Evolutionary conservation across 2,888 invertebrate species (phyloP).

Genomic region (Liposcelis brunnea): DNA sequence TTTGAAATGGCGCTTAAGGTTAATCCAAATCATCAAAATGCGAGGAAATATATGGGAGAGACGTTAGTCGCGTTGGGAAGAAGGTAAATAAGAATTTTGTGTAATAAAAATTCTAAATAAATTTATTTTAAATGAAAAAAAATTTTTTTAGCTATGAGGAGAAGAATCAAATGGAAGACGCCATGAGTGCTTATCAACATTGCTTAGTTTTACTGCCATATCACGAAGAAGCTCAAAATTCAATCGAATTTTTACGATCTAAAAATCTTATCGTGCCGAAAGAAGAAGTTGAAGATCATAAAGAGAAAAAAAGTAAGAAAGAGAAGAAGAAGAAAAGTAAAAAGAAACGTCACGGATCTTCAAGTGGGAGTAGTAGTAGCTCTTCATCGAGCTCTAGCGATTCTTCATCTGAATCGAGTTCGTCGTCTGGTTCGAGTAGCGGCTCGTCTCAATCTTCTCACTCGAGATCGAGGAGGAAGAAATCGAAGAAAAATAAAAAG

Average conservation of each 20-base stretch:
- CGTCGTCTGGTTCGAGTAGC: constrained; percentile 14
- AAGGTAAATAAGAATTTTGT: constrained; percentile 20
- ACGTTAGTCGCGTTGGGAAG: constrained; percentile 78
- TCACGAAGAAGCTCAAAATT: constrained; percentile 74
- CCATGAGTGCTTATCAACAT: constrained; percentile 67
- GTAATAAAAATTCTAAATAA: too few relatives aligned
- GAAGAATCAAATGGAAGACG: constrained; percentile 68
- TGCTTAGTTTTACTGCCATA: constrained; percentile 69
- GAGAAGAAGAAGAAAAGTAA: constrained; percentile 42
- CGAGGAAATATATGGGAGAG: constrained; percentile 85
- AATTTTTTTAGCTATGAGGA: constrained; percentile 57
- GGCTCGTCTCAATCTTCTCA: constrained; percentile 9
- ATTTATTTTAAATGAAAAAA: too few relatives aligned
- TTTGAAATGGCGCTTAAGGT: constrained; percentile 80
- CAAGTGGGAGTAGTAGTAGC: constrained; percentile 35
- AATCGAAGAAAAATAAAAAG: constrained; percentile 22
- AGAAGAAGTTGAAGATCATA: constrained; percentile 25
- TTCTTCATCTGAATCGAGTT: constrained; percentile 32
- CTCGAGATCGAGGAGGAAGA: constrained; percentile 16
- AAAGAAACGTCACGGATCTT: constrained; percentile 38
- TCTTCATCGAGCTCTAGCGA: constrained; percentile 40
- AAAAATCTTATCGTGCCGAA: constrained; percentile 1
- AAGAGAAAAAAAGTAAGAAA: constrained; percentile 41
- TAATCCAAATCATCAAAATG: constrained; percentile 81
- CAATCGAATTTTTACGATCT: constrained; percentile 42